These are phyloP conservation scores for Heteropelma amictum DNA, from an alignment of 2,888 invertebrate genomes.

Conservation along the genomic window DNA sequence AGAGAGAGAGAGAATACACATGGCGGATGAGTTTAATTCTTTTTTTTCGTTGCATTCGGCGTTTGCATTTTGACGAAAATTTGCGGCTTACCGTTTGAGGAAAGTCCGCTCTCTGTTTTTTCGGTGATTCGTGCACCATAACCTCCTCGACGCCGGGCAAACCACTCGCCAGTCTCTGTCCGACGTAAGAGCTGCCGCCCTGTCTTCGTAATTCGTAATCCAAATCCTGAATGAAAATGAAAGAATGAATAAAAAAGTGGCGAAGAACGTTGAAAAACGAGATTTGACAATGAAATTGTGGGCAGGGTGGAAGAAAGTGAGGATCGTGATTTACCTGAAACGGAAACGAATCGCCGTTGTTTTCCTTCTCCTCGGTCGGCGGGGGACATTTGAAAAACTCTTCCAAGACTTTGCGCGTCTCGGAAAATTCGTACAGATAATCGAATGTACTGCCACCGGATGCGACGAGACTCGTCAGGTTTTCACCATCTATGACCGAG, in stretches of 20 bases:
- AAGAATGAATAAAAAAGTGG: background rate
- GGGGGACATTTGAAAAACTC: conserved; percentile 94
- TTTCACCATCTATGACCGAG: conserved; percentile 70
- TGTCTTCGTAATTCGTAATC: conserved; percentile 89
- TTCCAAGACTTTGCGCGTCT: conserved; percentile 93
- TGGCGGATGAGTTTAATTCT: too few relatives aligned
- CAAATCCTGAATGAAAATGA: conserved; percentile 77
- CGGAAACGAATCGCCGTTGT: conserved; percentile 73
- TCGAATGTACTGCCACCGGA: conserved; percentile 84
- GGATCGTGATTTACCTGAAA: conserved; percentile 77
- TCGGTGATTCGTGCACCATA: conserved; percentile 76
- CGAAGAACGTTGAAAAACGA: background rate
- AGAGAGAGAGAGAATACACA: too few relatives aligned
- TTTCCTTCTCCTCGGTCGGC: conserved; percentile 81
- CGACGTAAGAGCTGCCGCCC: conserved; percentile 87
- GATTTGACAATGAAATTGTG: background rate
- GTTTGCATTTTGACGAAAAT: background rate
- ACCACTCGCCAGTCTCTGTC: conserved; percentile 85
- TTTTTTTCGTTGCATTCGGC: background rate
- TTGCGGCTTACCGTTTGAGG: conserved; percentile 68
- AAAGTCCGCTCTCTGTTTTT: conserved; percentile 74
- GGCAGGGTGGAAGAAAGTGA: too few relatives aligned
- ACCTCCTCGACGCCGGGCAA: conserved; percentile 76
- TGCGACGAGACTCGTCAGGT: conserved; percentile 74
- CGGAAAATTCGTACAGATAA: conserved; percentile 94